phyloP scores from a whole-genome alignment of 2,888 invertebrate genomes.

The Tetrapedia diversipes region DNA sequence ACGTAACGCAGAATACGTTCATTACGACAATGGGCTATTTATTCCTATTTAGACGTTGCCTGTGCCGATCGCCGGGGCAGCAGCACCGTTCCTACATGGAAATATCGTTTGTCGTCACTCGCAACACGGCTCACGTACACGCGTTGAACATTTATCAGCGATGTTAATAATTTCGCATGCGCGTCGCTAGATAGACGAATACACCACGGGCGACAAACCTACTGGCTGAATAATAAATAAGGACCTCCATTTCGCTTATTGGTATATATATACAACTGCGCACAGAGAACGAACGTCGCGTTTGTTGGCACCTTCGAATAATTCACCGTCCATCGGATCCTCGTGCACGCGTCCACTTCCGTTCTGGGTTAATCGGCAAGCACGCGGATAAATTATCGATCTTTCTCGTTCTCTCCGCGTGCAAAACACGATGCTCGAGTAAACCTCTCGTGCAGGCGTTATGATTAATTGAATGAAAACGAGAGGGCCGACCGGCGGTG shows the following conservation, averaged over 20 bases:
- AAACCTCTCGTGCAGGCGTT: conserved; percentile 17
- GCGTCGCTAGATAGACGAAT: conserved; percentile 45
- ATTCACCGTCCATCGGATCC: conserved; percentile 27
- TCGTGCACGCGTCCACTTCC: conserved; percentile 30
- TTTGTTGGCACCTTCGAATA: conserved; percentile 53
- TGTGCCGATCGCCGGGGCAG: conserved; percentile 26
- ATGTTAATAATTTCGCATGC: conserved; percentile 64
- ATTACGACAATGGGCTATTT: conserved; percentile 53
- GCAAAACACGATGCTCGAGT: conserved; percentile 11
- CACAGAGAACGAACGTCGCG: too few species aligned
- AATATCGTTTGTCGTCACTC: conserved; percentile 40
- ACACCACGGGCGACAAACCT: conserved; percentile 48
- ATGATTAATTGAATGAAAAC: conserved; percentile 41
- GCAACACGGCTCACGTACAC: conserved; percentile 41
- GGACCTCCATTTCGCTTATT: conserved; percentile 47
- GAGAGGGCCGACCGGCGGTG: conserved; percentile 17
- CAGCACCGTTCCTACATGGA: conserved; percentile 32
- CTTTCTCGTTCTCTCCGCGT: background rate
- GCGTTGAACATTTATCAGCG: conserved; percentile 45
- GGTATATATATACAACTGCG: too few species aligned
- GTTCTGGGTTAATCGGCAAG: conserved; percentile 44
- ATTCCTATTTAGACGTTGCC: conserved; percentile 52
- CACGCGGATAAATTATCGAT: conserved; percentile 45
- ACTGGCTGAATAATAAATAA: conserved; percentile 63
- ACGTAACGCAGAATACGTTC: conserved; percentile 51